Percentiles rank a stretch among this genome's conserved stretches.
These are phyloP conservation scores for Hyperopisus bebe DNA, from an alignment of 2,113 vertebrate genomes.

Conservation along the genomic window DNA sequence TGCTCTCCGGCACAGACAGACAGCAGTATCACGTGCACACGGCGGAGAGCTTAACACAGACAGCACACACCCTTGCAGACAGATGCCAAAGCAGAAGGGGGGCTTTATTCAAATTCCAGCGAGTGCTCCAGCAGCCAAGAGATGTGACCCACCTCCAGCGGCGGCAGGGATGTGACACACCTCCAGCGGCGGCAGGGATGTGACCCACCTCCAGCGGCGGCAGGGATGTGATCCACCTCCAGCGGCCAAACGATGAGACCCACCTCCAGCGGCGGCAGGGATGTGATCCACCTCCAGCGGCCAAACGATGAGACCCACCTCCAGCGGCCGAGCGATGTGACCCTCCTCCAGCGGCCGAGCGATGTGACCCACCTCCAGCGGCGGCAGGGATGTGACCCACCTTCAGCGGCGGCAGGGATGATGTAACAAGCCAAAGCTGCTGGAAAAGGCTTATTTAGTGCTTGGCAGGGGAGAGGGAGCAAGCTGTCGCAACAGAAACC, in stretches of 20 bases:
- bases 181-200: too few relatives aligned
- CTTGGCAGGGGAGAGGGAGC: slow-evolving; percentile 43
- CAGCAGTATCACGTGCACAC: background rate
- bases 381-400: too few relatives aligned
- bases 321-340: background rate
- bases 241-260: background rate
- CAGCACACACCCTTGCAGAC: background rate
- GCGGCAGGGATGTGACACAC: slow-evolving; percentile 41
- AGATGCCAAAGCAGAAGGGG: background rate
- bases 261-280: slow-evolving; percentile 33
- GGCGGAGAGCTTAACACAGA: background rate
- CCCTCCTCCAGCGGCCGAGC: slow-evolving; percentile 29
- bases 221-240: slow-evolving; percentile 44
- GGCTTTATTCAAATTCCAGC: slow-evolving; percentile 11
- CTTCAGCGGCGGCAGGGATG: slow-evolving; percentile 36
- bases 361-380: too few relatives aligned
- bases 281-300: too few relatives aligned
- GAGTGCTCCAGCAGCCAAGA: background rate
- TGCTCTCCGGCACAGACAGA: background rate
- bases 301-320: too few relatives aligned
- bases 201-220: background rate
- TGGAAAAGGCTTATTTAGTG: slow-evolving; percentile 33
- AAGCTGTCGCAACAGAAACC: slow-evolving; percentile 49
- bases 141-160: background rate
- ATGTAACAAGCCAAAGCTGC: slow-evolving; percentile 39